Base-by-base conservation (phyloP, 1,140 invertebrate species). In the Ips typographus region DNA sequence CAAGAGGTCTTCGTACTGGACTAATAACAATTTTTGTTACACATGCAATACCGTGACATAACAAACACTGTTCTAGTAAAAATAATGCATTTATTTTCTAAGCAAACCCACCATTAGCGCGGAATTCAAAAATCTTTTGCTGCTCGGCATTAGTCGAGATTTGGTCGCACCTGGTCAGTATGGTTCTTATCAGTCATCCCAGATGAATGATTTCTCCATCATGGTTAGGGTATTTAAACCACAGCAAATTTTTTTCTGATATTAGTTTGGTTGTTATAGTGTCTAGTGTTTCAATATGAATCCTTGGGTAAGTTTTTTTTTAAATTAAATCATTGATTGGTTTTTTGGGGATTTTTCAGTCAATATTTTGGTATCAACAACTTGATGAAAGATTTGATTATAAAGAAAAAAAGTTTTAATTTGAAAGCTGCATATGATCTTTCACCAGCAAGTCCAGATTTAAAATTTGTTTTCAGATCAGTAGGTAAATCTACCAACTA, bases 91-190 rank as follows among this genome's bases (percentile, higher is more conserved):
- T 22, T 22, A 22, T 22, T 22, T 22, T 22, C 22, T 22, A 22
- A 49, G 44, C 44, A 49, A 49, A 22, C 44, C 44, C 7, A 55
- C 37, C 37, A 55, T 8, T 36, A 55, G 5, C 37, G 37, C 37
- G 52, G 37, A 36, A 55, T 55, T 55, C 52, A 8, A 55, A 55
- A 55, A 55, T 36, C 36, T 55, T 37, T 55, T 55, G 37, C 22
- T 22, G 22, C 22, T 22, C 22, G 22, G 22, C 22, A 22, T 8
- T 55, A 37, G 8, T 37, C 2, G 52, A 55, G 52, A 55, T 55
- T 55, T 5, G 52, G 52, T 55, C 52, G 37, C 52, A 55, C n/a
- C 52, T 22, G 52, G 52, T 36, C 22, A 22, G n/a, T 36, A 36
- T 55, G 37, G 52, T 55, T 38, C 5, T 55, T 55, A 37, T 55